Evolutionary conservation across 2,888 invertebrate genomes (phyloP), one percentile per base, ranked within the genome.

Genomic region (Fragum sueziense): DNA sequence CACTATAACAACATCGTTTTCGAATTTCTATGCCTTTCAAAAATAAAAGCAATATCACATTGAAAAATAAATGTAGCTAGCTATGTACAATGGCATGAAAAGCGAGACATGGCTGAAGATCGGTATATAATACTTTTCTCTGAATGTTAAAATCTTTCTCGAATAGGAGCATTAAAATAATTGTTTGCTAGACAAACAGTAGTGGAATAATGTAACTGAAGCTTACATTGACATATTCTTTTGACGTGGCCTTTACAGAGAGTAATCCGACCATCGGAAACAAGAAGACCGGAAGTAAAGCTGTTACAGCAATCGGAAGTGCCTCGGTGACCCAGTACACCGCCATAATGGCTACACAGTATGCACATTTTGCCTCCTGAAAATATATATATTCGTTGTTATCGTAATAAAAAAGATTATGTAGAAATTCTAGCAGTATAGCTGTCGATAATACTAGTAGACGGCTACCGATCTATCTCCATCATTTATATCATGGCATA

Each of bases 261-360:
- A 87, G 52, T 11, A 89, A 51, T 6, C 89, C 89, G 9, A 87
- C 80, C 69, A 88, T 70, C 2, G 89, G 89, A 54, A 87, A 86
- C 22, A 89, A 76, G 29, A 91, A 81, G 6, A 91, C 86, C 14
- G 92, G 92, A 25, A 92, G 74, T n/a, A 92, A 77, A 57, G 91
- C 85, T n/a, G 92, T 92, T 22, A 90, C 91, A 7, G 90, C 85
- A 4, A 92, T 88, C 0, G 92, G 92, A n/a, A 92, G 74, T 7
- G 88, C 86, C 72, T 92, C 91, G 22, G 91, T 87, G 61, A 91
- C 86, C 92, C 92, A 92, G 83, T 86, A 92, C 4, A 90, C 70
- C 2, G 91, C 91, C 91, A 92, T 91, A 29, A 92, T 70, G 11
- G 88, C 62, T 7, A 91, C 84, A 9, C 86, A 88, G 70, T 90